Conservation (phyloP, 2,888 invertebrate species). For the Seira ritae region DNA sequence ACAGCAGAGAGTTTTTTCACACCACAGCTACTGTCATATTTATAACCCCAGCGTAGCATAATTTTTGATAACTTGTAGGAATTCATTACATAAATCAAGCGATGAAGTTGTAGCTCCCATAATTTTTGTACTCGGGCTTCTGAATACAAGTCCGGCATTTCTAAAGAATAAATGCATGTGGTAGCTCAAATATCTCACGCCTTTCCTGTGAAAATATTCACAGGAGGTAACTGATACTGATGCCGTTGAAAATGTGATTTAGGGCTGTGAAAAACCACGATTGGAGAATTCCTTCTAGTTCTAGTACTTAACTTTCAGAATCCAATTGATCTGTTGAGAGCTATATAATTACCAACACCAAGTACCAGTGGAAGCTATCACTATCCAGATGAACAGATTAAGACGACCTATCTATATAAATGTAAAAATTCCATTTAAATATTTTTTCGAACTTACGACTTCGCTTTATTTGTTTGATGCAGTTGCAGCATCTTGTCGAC, state of each 20-base stretch:
- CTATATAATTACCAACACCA: too few species aligned
- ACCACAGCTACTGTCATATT: too few species aligned
- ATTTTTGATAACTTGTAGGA: not conserved
- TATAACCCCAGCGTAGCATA: not conserved
- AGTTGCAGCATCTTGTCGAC: too few species aligned
- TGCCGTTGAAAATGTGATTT: too few species aligned
- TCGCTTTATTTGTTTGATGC: constrained; percentile 8
- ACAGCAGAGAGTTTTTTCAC: too few species aligned
- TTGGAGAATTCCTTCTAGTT: too few species aligned
- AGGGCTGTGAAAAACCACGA: too few species aligned
- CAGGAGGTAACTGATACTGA: not conserved
- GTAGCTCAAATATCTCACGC: constrained; percentile 27
- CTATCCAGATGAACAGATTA: too few species aligned
- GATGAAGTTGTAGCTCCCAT: constrained; percentile 34
- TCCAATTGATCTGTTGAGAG: too few species aligned
- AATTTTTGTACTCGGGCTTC: constrained; percentile 40
- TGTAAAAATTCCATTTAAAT: not conserved
- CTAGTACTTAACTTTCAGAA: too few species aligned
- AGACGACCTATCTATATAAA: too few species aligned
- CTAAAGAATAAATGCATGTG: constrained; percentile 6
- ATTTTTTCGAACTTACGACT: not conserved
- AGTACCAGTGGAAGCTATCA: too few species aligned
- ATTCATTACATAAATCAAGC: constrained; percentile 50
- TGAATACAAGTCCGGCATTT: not conserved
- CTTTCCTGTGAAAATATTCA: constrained; percentile 26